Conservation (phyloP, 2,797 vertebrate genomes). For the Enoplosus armatus region DNA sequence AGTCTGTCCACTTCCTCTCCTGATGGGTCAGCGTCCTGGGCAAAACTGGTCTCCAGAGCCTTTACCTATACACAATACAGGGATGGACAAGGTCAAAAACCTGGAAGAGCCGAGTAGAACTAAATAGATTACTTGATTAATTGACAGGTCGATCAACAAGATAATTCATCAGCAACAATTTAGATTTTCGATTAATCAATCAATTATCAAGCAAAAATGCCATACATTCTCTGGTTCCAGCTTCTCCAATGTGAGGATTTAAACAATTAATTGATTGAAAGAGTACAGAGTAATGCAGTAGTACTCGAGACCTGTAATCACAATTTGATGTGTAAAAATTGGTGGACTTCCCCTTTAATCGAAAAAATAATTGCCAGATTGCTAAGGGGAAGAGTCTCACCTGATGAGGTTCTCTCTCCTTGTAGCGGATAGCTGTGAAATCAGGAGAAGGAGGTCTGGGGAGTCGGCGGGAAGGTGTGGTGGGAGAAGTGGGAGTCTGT, state of each 20-base stretch:
- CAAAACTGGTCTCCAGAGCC: slow-evolving; percentile 94
- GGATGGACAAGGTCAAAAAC: neutral
- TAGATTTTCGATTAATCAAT: neutral
- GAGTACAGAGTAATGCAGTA: neutral
- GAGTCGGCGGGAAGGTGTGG: slow-evolving; percentile 85
- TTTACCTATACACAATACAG: slow-evolving; percentile 82
- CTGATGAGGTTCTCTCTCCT: slow-evolving; percentile 95
- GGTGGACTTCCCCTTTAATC: neutral
- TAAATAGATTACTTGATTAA: neutral
- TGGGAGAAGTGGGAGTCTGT: slow-evolving; percentile 84
- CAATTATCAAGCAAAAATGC: neutral
- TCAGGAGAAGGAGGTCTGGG: slow-evolving; percentile 92
- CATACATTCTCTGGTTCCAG: neutral
- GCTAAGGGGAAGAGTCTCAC: slow-evolving; percentile 76
- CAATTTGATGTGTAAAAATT: neutral
- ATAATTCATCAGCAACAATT: neutral
- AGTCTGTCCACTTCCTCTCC: slow-evolving; percentile 95
- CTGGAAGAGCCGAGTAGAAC: neutral
- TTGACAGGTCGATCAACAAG: neutral
- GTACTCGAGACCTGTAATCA: neutral
- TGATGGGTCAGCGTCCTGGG: slow-evolving; percentile 87
- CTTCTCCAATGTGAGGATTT: neutral
- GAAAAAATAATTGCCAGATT: neutral
- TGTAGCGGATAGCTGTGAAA: slow-evolving; percentile 95
- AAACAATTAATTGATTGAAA: neutral